Evolutionary conservation across 2,113 vertebrate genomes (phyloP).

Genomic region (Oncorhynchus tshawytscha): DNA sequence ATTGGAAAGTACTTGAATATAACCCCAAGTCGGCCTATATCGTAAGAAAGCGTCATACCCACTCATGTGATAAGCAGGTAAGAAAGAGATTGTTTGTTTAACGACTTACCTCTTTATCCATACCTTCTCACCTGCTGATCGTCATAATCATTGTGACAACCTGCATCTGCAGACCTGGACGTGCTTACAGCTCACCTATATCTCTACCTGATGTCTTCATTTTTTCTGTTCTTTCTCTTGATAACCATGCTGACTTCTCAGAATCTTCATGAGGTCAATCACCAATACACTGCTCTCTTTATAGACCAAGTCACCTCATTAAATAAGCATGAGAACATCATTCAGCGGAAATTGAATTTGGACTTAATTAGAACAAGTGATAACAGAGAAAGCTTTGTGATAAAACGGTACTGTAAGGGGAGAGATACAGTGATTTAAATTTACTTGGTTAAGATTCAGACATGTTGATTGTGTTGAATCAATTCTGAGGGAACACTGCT

Average conservation of each 20-base stretch:
- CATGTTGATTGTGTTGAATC: neutral
- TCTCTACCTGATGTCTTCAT: neutral
- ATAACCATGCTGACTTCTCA: neutral
- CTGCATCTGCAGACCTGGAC: neutral
- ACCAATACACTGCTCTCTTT: neutral
- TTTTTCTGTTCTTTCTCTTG: neutral
- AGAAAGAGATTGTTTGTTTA: neutral
- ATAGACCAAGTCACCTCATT: conserved; percentile 1
- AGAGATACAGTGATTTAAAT: neutral
- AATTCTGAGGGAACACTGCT: too few relatives aligned
- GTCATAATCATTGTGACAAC: neutral
- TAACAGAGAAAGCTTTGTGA: too few relatives aligned
- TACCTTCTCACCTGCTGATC: neutral
- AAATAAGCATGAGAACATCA: conserved; percentile 17
- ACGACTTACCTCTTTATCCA: neutral
- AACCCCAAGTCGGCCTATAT: too few relatives aligned
- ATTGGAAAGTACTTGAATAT: neutral
- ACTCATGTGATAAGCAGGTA: neutral
- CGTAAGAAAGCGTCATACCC: neutral
- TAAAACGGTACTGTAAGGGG: neutral
- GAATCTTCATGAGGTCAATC: neutral
- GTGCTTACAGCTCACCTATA: neutral
- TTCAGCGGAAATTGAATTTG: neutral
- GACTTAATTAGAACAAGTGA: neutral
- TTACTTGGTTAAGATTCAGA: neutral